These are phyloP conservation scores for Mustela erminea DNA, from an alignment of 2,797 vertebrate species.

Conservation along the genomic window DNA sequence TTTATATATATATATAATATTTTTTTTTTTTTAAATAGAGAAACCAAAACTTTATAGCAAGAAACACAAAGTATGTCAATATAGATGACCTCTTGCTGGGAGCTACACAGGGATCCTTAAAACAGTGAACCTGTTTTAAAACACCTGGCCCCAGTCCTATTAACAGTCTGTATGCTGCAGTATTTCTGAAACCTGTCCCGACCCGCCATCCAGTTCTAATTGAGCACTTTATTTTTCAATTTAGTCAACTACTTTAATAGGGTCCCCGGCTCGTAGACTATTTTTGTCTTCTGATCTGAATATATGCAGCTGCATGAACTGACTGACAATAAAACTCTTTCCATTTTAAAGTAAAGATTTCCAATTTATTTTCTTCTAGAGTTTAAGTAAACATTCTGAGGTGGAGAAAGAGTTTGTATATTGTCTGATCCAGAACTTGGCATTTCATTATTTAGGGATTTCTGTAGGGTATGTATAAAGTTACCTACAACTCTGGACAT, in stretches of 20 bases:
- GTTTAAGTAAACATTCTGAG: constrained; percentile 56
- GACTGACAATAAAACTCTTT: constrained; percentile 65
- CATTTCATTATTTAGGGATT: constrained; percentile 58
- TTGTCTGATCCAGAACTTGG: constrained; percentile 15
- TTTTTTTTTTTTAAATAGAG: neutral
- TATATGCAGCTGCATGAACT: constrained; percentile 48
- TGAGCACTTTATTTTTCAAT: constrained; percentile 49
- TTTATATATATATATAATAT: too few species aligned
- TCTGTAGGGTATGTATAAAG: neutral
- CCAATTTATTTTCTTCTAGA: constrained; percentile 61
- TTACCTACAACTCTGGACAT: neutral
- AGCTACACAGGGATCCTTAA: neutral
- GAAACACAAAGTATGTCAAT: neutral
- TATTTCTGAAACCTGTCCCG: neutral
- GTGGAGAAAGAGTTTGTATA: neutral
- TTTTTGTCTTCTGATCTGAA: constrained; percentile 18
- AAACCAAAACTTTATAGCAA: neutral
- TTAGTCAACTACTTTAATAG: constrained; percentile 27
- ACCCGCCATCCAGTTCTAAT: neutral
- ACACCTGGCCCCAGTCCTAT: neutral
- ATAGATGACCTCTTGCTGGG: neutral
- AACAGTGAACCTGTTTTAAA: too few species aligned
- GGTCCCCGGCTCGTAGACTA: neutral
- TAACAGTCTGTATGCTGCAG: neutral
- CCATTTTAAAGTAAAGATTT: constrained; percentile 69